Percentiles rank a stretch among this genome's conserved stretches.
phyloP scores from a whole-genome alignment of 2,888 invertebrate genomes.

The Folsomia manolachei region DNA sequence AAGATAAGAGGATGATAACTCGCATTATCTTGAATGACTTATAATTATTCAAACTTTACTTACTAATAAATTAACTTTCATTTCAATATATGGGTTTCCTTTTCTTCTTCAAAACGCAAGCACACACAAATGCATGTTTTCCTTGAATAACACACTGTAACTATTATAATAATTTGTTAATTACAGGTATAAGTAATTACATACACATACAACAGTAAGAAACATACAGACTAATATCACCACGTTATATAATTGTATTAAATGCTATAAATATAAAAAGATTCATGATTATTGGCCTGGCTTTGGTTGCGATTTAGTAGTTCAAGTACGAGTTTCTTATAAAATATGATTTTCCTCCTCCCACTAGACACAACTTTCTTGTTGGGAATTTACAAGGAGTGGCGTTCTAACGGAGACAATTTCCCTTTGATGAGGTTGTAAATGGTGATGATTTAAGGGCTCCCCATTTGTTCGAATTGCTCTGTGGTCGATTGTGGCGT shows the following conservation, averaged over 20 bases:
- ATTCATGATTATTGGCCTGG: not conserved
- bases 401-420: constrained; percentile 70
- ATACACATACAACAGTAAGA: not conserved
- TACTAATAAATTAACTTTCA: not conserved
- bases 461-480: constrained; percentile 53
- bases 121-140: too few relatives aligned
- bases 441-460: constrained; percentile 38
- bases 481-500: constrained; percentile 71
- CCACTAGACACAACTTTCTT: constrained; percentile 67
- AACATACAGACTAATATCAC: not conserved
- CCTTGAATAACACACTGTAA: too few relatives aligned
- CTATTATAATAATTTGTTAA: too few relatives aligned
- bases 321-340: too few relatives aligned
- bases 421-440: constrained; percentile 56
- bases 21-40: not conserved
- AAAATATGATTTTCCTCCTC: constrained; percentile 22
- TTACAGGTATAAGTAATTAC: too few relatives aligned
- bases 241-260: not conserved
- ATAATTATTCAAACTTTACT: not conserved
- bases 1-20: not conserved
- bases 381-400: constrained; percentile 63
- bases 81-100: too few relatives aligned
- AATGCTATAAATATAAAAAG: not conserved
- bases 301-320: not conserved
- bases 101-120: too few relatives aligned